phyloP scores from a whole-genome alignment of 2,113 vertebrate species.

The Triplophysa siluroides region DNA sequence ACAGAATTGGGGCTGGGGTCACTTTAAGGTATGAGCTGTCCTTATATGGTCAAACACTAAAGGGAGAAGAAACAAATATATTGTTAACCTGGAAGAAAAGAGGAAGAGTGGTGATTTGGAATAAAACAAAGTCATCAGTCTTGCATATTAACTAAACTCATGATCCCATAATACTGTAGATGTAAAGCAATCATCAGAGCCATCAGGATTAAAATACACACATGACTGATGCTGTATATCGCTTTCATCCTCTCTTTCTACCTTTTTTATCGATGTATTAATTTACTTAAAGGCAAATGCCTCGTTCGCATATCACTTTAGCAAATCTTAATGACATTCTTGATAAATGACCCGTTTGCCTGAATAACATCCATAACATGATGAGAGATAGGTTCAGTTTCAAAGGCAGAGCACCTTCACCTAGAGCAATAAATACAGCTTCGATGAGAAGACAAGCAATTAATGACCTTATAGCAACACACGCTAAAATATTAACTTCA shows the following conservation, averaged over 20 bases:
- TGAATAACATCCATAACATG: constrained; percentile 24
- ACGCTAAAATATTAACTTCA: constrained; percentile 30
- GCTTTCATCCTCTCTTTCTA: constrained; percentile 38
- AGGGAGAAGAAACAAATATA: constrained; percentile 34
- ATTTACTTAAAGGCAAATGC: constrained; percentile 17
- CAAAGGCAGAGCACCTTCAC: constrained; percentile 47
- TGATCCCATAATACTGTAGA: constrained; percentile 45
- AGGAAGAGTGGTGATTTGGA: constrained; percentile 60
- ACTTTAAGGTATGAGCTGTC: constrained; percentile 47
- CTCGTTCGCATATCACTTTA: constrained; percentile 20
- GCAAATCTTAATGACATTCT: constrained; percentile 24
- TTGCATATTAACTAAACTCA: constrained; percentile 53
- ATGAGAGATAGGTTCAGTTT: constrained; percentile 48
- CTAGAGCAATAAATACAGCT: constrained; percentile 35
- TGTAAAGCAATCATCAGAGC: constrained; percentile 51
- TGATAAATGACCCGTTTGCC: constrained; percentile 29
- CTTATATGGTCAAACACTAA: constrained; percentile 41
- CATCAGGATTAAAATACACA: constrained; percentile 44
- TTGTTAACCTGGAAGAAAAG: constrained; percentile 56
- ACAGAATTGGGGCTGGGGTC: constrained; percentile 51
- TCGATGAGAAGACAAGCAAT: background rate
- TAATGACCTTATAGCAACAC: constrained; percentile 3
- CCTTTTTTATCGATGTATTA: constrained; percentile 46
- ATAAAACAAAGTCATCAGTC: constrained; percentile 55
- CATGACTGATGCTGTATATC: constrained; percentile 47